Evolutionary conservation across 2,888 invertebrate genomes (phyloP), one percentile per base, ranked within the genome.

Genomic region (Caenorhabditis parvicauda): DNA sequence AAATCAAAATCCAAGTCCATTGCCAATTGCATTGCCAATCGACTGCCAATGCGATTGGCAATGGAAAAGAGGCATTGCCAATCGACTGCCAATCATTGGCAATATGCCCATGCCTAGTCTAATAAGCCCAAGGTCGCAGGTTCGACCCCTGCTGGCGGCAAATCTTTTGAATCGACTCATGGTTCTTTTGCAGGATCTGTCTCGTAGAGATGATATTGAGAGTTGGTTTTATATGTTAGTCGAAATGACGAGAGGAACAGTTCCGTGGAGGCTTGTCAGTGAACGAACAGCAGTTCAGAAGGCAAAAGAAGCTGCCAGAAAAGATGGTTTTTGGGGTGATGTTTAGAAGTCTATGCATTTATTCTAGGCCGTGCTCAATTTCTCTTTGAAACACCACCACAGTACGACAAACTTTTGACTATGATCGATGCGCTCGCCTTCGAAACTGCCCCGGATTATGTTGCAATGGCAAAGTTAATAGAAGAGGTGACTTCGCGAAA

Each of bases 71-170:
- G n/a, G n/a, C n/a, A n/a, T n/a, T n/a, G n/a, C n/a, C n/a, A n/a
- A n/a, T n/a, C n/a, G n/a, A n/a, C n/a, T n/a, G n/a, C n/a, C n/a
- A n/a, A n/a, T n/a, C n/a, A n/a, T n/a, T n/a, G n/a, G n/a, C n/a
- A n/a, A n/a, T n/a, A n/a, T n/a, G n/a, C n/a, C n/a, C n/a, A n/a
- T n/a, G n/a, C n/a, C n/a, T n/a, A n/a, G 70, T 73, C 75, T 75
- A 74, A 74, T 75, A 74, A 74, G 74, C 75, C 75, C 70, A 74
- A 74, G 75, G 73, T 74, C 70, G 63, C 67, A 75, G 74, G 70
- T 67, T 72, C 71, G 67, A 70, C 67, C 65, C 66, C 70, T 72
- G 67, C 67, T 70, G 66, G 71, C 69, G 76, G 75, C 75, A 77
- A 71, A 72, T 43, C 17, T 43, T 57, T 67, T 73, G 6, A 12